A percentile compares a stretch with the other conserved stretches of the same genome.
Evolutionary conservation across 2,888 invertebrate genomes (phyloP).

Genomic region (Tetheella fluctuosa): DNA sequence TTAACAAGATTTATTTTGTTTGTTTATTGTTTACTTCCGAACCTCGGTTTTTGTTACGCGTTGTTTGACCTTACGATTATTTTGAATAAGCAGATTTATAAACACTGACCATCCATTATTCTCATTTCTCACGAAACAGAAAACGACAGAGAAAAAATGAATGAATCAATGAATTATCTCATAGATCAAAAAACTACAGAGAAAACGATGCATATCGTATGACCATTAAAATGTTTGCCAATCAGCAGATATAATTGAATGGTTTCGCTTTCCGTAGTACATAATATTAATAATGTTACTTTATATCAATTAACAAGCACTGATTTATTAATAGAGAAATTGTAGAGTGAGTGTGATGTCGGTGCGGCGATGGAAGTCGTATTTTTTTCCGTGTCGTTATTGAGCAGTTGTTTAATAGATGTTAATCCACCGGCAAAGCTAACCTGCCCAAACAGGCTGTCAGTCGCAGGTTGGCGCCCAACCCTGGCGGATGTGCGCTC

Average conservation of each 20-base stretch:
- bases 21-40: background rate
- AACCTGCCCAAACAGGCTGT: constrained; percentile 16
- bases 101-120: background rate
- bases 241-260: constrained; percentile 39
- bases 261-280: constrained; percentile 29
- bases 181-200: constrained; percentile 37
- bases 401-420: constrained; percentile 28
- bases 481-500: constrained; percentile 41
- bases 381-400: background rate
- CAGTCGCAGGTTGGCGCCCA: constrained; percentile 72
- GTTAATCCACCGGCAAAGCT: constrained; percentile 26
- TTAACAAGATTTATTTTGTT: background rate
- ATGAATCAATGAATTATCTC: constrained; percentile 47
- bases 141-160: too few relatives aligned
- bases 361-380: background rate
- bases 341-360: background rate
- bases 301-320: background rate
- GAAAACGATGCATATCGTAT: constrained; percentile 38
- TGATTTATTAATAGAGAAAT: background rate
- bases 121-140: constrained; percentile 33
- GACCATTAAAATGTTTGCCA: constrained; percentile 43
- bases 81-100: background rate
- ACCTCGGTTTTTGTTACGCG: background rate
- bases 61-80: background rate
- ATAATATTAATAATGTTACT: background rate